phyloP scores from a whole-genome alignment of 2,888 invertebrate genomes.

The Onthophagus sagittarius region DNA sequence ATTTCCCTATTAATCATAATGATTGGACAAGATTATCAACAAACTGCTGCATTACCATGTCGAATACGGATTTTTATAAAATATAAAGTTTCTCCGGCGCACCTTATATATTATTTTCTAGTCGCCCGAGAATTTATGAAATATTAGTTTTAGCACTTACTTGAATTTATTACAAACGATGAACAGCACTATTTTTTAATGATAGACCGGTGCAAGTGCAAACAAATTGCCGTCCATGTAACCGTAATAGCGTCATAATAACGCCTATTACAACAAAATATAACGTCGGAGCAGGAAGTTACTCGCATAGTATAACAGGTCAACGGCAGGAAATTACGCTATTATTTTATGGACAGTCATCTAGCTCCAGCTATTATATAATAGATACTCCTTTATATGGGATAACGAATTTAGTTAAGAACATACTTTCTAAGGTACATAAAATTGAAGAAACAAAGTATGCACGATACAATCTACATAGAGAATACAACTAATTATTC shows the following conservation, averaged over 20 bases:
- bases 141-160: neutral
- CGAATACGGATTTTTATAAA: no score
- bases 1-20: no score
- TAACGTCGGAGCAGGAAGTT: neutral
- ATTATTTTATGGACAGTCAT: neutral
- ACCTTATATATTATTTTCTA: no score
- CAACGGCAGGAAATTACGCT: neutral
- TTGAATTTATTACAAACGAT: neutral
- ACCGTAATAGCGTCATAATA: neutral
- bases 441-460: neutral
- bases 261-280: neutral
- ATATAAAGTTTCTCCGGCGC: no score
- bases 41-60: no score
- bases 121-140: no score
- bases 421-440: neutral
- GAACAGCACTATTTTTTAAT: neutral
- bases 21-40: no score
- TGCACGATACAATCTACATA: neutral
- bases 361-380: neutral
- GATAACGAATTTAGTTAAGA: neutral
- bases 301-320: neutral
- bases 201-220: neutral
- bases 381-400: neutral
- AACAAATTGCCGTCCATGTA: neutral
- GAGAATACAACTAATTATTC: neutral